A percentile compares a stretch with the other conserved stretches of the same genome.
Evolutionary conservation across 1,140 invertebrate species (phyloP).

Genomic region (Heliconius hermathena): DNA sequence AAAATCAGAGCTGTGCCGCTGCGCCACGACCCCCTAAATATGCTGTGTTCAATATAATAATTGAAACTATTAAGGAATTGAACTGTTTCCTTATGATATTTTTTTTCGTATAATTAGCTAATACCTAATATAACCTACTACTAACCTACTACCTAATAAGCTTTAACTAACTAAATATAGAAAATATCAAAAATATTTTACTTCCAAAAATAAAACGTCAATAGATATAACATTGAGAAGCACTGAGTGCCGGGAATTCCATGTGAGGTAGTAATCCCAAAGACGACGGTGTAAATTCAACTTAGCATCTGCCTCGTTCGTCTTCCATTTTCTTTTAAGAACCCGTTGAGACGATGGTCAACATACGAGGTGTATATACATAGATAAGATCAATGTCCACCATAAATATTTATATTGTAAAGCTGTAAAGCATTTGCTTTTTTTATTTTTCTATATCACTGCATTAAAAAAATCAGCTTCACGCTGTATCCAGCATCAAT

Average conservation of each 20-base stretch:
- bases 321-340: conserved; percentile 48
- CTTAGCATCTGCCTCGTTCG: conserved; percentile 42
- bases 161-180: too few species aligned
- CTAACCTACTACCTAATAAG: too few species aligned
- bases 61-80: too few species aligned
- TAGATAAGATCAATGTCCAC: conserved; percentile 9
- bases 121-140: too few species aligned
- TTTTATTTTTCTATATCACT: background rate
- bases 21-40: too few species aligned
- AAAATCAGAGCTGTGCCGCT: too few species aligned
- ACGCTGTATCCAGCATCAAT: too few species aligned
- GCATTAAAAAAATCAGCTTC: too few species aligned
- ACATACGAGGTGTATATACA: conserved; percentile 28
- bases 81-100: too few species aligned
- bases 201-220: background rate
- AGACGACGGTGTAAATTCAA: conserved; percentile 47
- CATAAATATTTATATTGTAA: conserved; percentile 2
- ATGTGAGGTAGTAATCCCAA: conserved; percentile 35
- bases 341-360: conserved; percentile 42
- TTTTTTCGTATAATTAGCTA: too few species aligned
- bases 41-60: too few species aligned
- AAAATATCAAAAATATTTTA: background rate
- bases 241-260: conserved; percentile 39
- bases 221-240: conserved; percentile 32
- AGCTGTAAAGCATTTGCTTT: background rate